Evolutionary conservation across 2,113 vertebrate genomes (phyloP), one percentile per base, ranked within the genome.

Genomic region (Saguinus midas): DNA sequence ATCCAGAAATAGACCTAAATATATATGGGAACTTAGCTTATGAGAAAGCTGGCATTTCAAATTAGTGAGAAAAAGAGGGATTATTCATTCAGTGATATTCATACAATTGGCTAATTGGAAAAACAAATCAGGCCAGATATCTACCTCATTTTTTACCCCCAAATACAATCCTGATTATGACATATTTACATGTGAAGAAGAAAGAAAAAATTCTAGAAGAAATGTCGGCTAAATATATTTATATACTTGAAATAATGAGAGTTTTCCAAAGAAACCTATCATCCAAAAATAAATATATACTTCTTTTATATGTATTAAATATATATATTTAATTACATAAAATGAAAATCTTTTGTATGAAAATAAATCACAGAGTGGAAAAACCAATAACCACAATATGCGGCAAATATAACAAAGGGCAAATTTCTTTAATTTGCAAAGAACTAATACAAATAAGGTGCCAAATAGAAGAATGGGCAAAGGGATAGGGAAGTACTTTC

Each of bases 1-100:
- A 93, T 52, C 29, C 55, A 95, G 50, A 91, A 96, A 85, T 40
- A 92, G 37, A 87, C 35, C 13, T 14, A 90, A 83, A 70, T 58
- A 92, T 57, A 70, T 52, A 89, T 50, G 21, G 14, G 48, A 61
- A 52, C n/a, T 91, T 58, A 43, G 55, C 32, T 97, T 93, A 93
- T 81, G 85, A 86, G 52, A 91, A 96, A 94, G 87, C 43, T 80
- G 83, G 37, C 29, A 88, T 95, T 96, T 87, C 50, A 81, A 90
- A 87, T 85, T 76, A 85, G 78, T 84, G 29, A 70, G 64, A 72
- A 88, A 89, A 87, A 95, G 87, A 66, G 1, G 29, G 17, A 79
- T 52, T 70, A 70, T 55, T 91, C 16, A 91, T 70, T 92, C 61
- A 87, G 9, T 97, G 23, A 73, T 37, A 79, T n/a, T 83, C 45